Evolutionary conservation across 1,140 invertebrate species (phyloP), one percentile per base, ranked within the genome.

Genomic region (Gonioctena quinquepunctata): DNA sequence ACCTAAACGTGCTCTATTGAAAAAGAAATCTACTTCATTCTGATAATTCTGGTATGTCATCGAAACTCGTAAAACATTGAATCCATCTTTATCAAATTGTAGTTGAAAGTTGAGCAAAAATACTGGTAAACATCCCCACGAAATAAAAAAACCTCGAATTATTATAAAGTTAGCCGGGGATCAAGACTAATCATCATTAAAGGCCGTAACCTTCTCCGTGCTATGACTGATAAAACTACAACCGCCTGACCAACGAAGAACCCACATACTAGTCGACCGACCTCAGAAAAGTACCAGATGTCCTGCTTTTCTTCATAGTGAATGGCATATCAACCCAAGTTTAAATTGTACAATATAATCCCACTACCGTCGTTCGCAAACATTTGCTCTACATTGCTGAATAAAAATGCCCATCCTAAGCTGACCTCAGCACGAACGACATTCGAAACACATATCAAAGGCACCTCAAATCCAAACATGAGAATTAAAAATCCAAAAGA

Each of bases 201-300:
- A 68, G 77, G 78, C 2, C 66, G 69, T 26, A 74, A 82, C 63
- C 72, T 82, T 5, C 74, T 79, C 16, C 66, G 60, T 71, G 66
- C 73, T 13, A 76, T 80, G 54, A 61, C 3, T 33, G 13, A 0
- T 73, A 48, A 70, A 77, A 8, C 60, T 79, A 8, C 64, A 68
- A 19, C 28, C 57, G 7, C n/a, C n/a, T n/a, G n/a, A 78, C 18
- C 1, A 74, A 78, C 5, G 76, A 80, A 1, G 77, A 83, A 73
- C 82, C 82, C 8, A 84, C 80, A 19, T 81, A 84, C 69, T 84
- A 81, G 80, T 80, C 83, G 50, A 73, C 77, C 33, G 33, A 7
- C 33, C 33, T n/a, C n/a, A n/a, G n/a, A n/a, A n/a, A n/a, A n/a
- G n/a, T n/a, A n/a, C n/a, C n/a, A n/a, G n/a, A n/a, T n/a, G n/a